A percentile compares a stretch with the other conserved stretches of the same genome.
phyloP scores from a whole-genome alignment of 2,888 invertebrate species.

The Proisotoma minuta region DNA sequence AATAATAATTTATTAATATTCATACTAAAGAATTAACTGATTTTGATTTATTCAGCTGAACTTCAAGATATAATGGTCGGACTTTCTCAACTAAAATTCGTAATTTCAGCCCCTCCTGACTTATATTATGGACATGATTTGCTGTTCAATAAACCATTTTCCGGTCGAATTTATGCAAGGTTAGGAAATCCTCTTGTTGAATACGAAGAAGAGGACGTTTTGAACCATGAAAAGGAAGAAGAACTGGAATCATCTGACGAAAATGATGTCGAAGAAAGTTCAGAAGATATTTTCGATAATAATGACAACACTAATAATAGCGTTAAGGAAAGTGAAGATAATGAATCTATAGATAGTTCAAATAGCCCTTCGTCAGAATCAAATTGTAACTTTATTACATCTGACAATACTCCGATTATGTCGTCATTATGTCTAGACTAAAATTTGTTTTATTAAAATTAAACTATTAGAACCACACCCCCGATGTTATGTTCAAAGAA shows the following conservation, averaged over 20 bases:
- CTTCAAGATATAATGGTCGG: constrained; percentile 1
- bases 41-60: background rate
- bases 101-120: background rate
- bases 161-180: background rate
- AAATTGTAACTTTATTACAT: background rate
- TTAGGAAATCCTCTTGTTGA: background rate
- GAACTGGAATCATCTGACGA: too few species aligned
- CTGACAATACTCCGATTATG: background rate
- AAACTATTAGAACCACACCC: too few species aligned
- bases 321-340: background rate
- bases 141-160: background rate
- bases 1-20: background rate
- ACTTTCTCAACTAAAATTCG: constrained; percentile 3
- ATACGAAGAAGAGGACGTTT: background rate
- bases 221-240: too few species aligned
- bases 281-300: background rate
- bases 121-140: constrained; percentile 8
- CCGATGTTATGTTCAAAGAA: too few species aligned
- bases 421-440: too few species aligned
- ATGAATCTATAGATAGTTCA: background rate
- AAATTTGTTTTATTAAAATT: too few species aligned
- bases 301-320: constrained; percentile 2
- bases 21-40: too few species aligned
- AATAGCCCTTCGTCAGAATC: too few species aligned
- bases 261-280: background rate